phyloP scores from a whole-genome alignment of 1,140 invertebrate species.

The Gerris buenoi region DNA sequence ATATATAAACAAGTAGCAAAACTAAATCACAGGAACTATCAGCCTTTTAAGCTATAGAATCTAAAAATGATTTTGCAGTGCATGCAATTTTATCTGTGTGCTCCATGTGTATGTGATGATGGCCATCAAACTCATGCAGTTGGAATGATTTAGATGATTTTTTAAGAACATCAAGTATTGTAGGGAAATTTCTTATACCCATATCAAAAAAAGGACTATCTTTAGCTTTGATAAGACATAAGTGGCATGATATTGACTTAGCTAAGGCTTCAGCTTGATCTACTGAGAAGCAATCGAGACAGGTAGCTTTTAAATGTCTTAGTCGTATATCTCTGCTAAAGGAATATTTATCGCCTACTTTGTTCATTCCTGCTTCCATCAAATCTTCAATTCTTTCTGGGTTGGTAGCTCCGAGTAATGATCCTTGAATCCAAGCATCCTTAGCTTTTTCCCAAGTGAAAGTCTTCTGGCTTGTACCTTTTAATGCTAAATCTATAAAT shows the following conservation, averaged over 20 bases:
- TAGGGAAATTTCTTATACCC: constrained; percentile 41
- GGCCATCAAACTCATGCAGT: constrained; percentile 54
- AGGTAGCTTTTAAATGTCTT: constrained; percentile 34
- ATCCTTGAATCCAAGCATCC: constrained; percentile 38
- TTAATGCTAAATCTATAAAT: constrained; percentile 51
- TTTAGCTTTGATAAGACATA: constrained; percentile 54
- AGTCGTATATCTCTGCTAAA: constrained; percentile 48
- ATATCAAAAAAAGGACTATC: constrained; percentile 49
- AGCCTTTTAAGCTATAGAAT: background rate
- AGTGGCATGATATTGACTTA: constrained; percentile 49
- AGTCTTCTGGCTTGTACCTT: background rate
- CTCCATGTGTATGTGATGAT: constrained; percentile 71
- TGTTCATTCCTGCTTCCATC: constrained; percentile 51
- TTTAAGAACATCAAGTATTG: constrained; percentile 47
- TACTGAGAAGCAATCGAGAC: constrained; percentile 45
- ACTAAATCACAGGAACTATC: no score
- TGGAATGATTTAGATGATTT: constrained; percentile 39
- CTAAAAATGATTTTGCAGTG: background rate
- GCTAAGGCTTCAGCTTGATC: constrained; percentile 53
- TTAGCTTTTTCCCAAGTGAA: constrained; percentile 14
- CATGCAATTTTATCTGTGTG: constrained; percentile 47
- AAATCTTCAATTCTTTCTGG: constrained; percentile 46
- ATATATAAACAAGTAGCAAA: no score
- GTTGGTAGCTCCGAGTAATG: constrained; percentile 47
- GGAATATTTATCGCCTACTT: constrained; percentile 35